Evolutionary conservation across 2,113 vertebrate genomes (phyloP).

Genomic region (Cranoglanis bouderius): DNA sequence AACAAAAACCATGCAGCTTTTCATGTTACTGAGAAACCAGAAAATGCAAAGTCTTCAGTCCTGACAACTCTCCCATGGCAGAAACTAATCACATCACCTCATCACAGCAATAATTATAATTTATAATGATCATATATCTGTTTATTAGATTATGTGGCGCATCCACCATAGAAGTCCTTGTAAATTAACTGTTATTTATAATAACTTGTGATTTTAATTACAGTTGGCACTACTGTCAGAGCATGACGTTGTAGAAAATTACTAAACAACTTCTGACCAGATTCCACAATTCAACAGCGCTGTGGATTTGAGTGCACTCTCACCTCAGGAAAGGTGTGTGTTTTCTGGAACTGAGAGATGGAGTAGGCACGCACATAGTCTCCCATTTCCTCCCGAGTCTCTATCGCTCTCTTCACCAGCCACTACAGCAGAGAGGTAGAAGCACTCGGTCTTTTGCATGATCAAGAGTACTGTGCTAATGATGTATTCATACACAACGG

Average conservation of each 20-base stretch:
- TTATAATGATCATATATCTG: background rate
- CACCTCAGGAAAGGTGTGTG: slow-evolving; percentile 88
- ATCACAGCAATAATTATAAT: background rate
- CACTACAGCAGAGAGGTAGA: slow-evolving; percentile 74
- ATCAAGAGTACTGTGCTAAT: background rate
- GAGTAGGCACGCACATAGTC: slow-evolving; percentile 93
- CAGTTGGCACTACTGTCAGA: background rate
- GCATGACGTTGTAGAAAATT: background rate
- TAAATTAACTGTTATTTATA: background rate
- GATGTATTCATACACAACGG: background rate
- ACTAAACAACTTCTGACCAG: background rate
- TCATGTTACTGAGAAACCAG: background rate
- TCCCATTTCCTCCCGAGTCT: slow-evolving; percentile 96
- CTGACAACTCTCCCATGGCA: background rate
- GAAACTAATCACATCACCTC: background rate
- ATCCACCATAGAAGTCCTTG: background rate
- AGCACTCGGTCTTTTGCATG: background rate
- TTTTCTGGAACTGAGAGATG: slow-evolving; percentile 93
- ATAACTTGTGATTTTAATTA: background rate
- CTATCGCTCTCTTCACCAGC: slow-evolving; percentile 97
- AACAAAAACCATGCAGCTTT: background rate
- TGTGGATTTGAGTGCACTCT: slow-evolving; percentile 39
- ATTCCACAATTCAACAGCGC: background rate
- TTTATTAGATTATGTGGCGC: background rate
- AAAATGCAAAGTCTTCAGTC: background rate